Conservation (phyloP, 2,797 vertebrate genomes). For the Apogon talboti region DNA sequence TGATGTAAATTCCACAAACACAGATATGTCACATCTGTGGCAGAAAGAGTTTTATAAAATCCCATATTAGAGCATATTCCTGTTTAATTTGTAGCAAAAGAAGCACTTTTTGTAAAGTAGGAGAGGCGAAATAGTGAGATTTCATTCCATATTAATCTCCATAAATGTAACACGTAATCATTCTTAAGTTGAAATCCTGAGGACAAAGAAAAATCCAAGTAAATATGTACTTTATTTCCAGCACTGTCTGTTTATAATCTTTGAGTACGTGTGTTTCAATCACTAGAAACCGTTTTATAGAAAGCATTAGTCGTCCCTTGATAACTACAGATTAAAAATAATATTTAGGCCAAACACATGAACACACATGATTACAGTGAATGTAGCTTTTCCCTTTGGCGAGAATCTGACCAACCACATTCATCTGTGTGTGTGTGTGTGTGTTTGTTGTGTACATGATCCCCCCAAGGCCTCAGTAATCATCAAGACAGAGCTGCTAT, state of each 20-base stretch:
- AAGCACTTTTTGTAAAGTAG: not conserved
- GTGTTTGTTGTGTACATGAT: constrained; percentile 22
- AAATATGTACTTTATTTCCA: not conserved
- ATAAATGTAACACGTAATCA: too few species aligned
- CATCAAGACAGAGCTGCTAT: constrained; percentile 10
- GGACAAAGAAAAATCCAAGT: not conserved
- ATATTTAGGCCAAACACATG: constrained; percentile 68
- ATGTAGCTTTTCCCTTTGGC: constrained; percentile 33
- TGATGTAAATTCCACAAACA: not conserved
- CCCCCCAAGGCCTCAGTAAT: constrained; percentile 5
- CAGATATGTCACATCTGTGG: not conserved
- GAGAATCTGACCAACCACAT: constrained; percentile 32
- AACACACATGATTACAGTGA: constrained; percentile 15
- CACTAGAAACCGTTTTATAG: constrained; percentile 65
- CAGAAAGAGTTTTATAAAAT: constrained; percentile 2
- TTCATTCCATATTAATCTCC: too few species aligned
- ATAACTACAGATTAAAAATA: constrained; percentile 63
- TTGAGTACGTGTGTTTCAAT: constrained; percentile 30
- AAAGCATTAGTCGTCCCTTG: constrained; percentile 58
- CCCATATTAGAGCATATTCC: not conserved
- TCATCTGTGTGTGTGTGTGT: not conserved
- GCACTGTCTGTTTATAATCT: constrained; percentile 18
- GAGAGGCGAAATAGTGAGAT: not conserved
- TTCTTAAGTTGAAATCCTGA: not conserved
- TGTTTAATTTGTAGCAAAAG: not conserved